phyloP scores from a whole-genome alignment of 2,113 vertebrate species.

The Megaceryle torquata region DNA sequence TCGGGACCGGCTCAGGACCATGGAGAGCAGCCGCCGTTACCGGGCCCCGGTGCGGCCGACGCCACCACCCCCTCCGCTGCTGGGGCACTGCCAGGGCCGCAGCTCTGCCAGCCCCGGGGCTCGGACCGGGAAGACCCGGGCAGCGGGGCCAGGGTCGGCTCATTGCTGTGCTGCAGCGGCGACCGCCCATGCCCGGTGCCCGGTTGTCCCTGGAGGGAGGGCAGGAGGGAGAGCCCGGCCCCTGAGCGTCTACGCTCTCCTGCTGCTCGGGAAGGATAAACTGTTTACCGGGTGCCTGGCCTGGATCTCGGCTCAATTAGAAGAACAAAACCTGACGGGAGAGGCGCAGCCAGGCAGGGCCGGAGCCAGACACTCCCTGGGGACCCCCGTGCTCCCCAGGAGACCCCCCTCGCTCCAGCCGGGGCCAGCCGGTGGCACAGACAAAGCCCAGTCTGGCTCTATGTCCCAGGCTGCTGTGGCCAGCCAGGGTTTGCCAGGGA shows the following conservation, averaged over 20 bases:
- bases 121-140: not conserved
- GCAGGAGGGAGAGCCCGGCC: not conserved
- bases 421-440: no score
- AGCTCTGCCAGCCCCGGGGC: not conserved
- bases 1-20: not conserved
- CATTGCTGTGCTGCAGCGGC: no score
- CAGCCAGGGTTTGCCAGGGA: rapidly evolving
- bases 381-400: not conserved
- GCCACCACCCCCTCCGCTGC: no score
- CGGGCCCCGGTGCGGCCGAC: not conserved
- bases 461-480: not conserved
- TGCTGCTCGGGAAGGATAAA: not conserved
- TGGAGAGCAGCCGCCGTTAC: constrained; percentile 41
- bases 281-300: not conserved
- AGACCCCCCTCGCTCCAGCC: not conserved
- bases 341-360: not conserved
- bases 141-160: no score
- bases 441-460: not conserved
- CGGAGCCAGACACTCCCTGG: not conserved
- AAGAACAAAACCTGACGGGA: not conserved
- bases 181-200: not conserved
- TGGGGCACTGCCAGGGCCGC: no score
- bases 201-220: not conserved
- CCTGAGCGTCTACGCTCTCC: not conserved
- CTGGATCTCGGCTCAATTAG: constrained; percentile 6